Base-by-base conservation (phyloP, 1,140 invertebrate genomes). In the Bombus cullumanus region DNA sequence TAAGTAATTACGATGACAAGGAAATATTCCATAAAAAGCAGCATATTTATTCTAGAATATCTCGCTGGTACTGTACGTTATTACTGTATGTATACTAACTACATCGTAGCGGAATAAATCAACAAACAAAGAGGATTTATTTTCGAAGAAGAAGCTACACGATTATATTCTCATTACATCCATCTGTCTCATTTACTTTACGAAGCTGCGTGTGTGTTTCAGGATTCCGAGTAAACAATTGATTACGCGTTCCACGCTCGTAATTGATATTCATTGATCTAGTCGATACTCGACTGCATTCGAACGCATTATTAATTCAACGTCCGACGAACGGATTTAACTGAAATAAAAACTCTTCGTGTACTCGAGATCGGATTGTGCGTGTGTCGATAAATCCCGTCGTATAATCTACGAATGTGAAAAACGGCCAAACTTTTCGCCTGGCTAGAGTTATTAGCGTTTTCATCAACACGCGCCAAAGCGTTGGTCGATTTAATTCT, bases 261-360 rank as follows among this genome's bases (percentile, higher is more conserved):
- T 53, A 22, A 53, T 53, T 8, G 47, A n/a, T 62, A 62, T n/a
- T 62, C 9, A n/a, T 62, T 28, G 59, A 62, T 62, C 28, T 62
- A 62, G 28, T 53, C 18, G 47, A 5, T 53, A 53, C 47, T 22
- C 47, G 6, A 53, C 47, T 53, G 47, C 18, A 2, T 53, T 53
- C 47, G 47, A 53, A 53, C 18, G 18, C 47, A 53, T 53, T 53
- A 53, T 53, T 22, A 53, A 53, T 53, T 53, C 47, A 53, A 53
- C 47, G 47, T 53, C 18, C 47, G 47, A 22, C 47, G 59, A n/a
- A 62, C 28, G 59, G 28, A 62, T 62, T 62, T 74, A 34, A 66
- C 53, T 37, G 71, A 82, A 74, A 68, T 18, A 37, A 83, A 74
- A 66, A 28, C 9, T 83, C 72, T 53, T 75, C 28, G 59, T 8